A percentile compares a stretch with the other conserved stretches of the same genome.
These are phyloP conservation scores for Boulengeromyrus knoepffleri DNA, from an alignment of 2,113 vertebrate species.

Conservation along the genomic window DNA sequence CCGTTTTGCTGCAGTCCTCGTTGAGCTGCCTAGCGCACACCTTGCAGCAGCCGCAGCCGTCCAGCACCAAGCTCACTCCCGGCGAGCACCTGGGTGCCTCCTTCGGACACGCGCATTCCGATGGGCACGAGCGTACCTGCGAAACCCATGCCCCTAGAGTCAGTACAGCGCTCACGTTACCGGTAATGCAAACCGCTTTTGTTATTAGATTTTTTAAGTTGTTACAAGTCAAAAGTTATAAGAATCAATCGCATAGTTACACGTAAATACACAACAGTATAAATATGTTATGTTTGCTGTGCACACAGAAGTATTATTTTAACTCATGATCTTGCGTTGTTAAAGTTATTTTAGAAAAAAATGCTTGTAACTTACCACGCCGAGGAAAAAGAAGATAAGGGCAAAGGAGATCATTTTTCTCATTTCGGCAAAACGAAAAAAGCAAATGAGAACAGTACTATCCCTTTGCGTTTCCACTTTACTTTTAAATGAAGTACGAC, in stretches of 20 bases:
- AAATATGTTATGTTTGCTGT: neutral
- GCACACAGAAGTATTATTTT: neutral
- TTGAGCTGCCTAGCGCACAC: conserved; percentile 72
- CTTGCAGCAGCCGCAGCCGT: conserved; percentile 70
- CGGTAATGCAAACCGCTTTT: neutral
- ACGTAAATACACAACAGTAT: neutral
- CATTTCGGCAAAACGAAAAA: neutral
- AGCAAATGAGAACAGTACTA: conserved; percentile 6
- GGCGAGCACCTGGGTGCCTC: conserved; percentile 70
- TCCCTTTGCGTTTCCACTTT: conserved; percentile 18
- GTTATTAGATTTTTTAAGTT: neutral
- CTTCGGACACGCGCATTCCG: conserved; percentile 71
- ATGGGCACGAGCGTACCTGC: conserved; percentile 74
- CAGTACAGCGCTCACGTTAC: neutral
- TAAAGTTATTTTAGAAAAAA: neutral
- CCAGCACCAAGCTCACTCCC: conserved; percentile 55
- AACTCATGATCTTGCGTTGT: neutral
- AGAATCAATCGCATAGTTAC: neutral
- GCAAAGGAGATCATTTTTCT: conserved; percentile 33
- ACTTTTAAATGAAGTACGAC: neutral
- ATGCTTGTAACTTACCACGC: conserved; percentile 52
- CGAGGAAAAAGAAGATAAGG: conserved; percentile 43
- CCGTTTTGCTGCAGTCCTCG: conserved; percentile 60
- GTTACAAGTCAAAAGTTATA: neutral
- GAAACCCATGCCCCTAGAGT: conserved; percentile 9